Conservation (phyloP, 2,797 vertebrate species). For the Dendrocincla tyrannina region DNA sequence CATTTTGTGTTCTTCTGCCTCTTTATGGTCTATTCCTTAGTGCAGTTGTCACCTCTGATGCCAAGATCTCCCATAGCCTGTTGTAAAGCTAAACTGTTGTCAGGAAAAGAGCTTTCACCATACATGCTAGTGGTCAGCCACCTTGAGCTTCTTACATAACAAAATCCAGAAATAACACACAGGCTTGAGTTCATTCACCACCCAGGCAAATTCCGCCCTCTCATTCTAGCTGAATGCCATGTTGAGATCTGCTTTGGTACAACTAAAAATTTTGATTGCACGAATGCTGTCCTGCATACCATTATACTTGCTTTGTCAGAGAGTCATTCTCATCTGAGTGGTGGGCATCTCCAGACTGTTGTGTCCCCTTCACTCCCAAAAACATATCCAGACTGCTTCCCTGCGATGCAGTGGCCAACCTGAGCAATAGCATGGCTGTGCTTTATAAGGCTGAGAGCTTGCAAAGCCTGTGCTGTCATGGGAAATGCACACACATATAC, state of each 20-base stretch:
- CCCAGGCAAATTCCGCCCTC: not conserved
- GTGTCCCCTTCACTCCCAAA: not conserved
- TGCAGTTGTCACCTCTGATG: not conserved
- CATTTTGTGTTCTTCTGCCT: not conserved
- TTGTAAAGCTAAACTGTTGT: not conserved
- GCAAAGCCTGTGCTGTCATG: not conserved
- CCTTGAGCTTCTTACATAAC: not conserved
- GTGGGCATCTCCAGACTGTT: not conserved
- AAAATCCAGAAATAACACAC: not conserved
- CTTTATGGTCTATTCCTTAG: not conserved
- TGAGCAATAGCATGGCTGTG: not conserved
- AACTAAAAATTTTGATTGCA: not conserved
- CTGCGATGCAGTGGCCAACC: not conserved
- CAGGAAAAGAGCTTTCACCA: not conserved
- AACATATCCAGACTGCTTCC: not conserved
- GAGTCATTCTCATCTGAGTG: not conserved
- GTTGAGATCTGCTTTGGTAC: not conserved
- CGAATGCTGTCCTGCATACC: not conserved
- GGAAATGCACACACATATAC: rapidly evolving
- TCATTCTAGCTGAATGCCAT: not conserved
- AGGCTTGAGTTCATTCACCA: not conserved
- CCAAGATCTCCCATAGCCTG: not conserved
- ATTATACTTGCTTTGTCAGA: not conserved
- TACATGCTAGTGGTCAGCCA: not conserved
- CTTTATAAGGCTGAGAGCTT: not conserved